Evolutionary conservation across 2,113 vertebrate species (phyloP), one percentile per base, ranked within the genome.

Genomic region (Gallinago jamesoni): DNA sequence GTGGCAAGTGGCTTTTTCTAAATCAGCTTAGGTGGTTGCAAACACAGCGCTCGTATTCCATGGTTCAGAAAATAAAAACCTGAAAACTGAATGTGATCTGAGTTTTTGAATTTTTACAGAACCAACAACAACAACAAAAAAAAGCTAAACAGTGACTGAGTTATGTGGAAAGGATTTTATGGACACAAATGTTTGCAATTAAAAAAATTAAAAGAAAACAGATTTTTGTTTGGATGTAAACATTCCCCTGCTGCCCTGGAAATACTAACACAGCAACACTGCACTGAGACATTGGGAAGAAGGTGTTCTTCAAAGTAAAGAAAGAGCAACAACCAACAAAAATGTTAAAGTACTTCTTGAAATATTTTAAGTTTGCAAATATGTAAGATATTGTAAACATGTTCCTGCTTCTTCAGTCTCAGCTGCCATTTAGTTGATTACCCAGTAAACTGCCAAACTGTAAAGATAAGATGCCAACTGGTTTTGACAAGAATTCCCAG

Each of bases 321-420:
- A 62, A 79, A 79, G 35, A 84, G 16, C 37, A 87, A 53, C 30
- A 64, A 50, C 19, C 82, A 77, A 68, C n/a, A 80, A 88, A 80
- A 91, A 93, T 31, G 56, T 56, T 75, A 63, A 83, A 93, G 19
- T 25, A 62, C 55, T 77, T 67, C 41, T 2, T 74, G 19, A 86
- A 95, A 73, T 80, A 94, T 81, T 95, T 90, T 21, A 87, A 18
- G 43, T 64, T 93, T 74, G 83, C n/a, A 62, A 75, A 93, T 37
- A 83, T 3, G 6, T 30, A 74, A 82, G 28, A 35, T 47, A 70
- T 0, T 16, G 16, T 63, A 75, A 81, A 81, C 16, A 56, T 5
- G 14, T 37, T 83, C 24, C 19, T 56, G 20, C 41, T 76, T 69
- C 76, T 82, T 64, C 79, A 79, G 48, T 60, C 57, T 53, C 20